Evolutionary conservation across 2,113 vertebrate species (phyloP).

Genomic region (Pollimyrus isidori): DNA sequence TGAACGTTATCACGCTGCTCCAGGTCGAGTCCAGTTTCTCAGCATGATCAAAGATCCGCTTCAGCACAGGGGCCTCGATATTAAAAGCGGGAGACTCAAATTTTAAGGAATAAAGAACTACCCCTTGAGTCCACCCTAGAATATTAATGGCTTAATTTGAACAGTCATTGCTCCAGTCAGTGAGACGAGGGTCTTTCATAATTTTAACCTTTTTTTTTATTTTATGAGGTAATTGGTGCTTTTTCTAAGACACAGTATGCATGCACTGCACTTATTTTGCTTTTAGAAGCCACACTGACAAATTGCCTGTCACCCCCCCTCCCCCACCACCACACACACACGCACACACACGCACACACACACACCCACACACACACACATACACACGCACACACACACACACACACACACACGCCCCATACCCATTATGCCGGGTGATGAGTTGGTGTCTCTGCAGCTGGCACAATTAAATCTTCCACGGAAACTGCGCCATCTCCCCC

Average conservation of each 20-base stretch:
- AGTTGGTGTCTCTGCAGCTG: conserved; percentile 10
- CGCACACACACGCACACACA: too few species aligned
- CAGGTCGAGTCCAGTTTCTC: background rate
- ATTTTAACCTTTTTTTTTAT: background rate
- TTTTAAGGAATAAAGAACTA: background rate
- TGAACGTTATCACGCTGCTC: background rate
- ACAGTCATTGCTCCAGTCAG: background rate
- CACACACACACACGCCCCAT: background rate
- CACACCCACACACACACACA: background rate
- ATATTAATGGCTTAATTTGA: conserved; percentile 5
- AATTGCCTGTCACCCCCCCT: background rate
- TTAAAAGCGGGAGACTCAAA: background rate
- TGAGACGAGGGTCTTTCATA: background rate
- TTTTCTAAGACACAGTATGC: background rate
- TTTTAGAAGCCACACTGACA: conserved; percentile 3
- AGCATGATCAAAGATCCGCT: background rate
- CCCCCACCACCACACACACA: too few species aligned
- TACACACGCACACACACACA: background rate
- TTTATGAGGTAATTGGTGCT: background rate
- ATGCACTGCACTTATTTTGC: background rate
- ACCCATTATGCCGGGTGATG: conserved; percentile 6
- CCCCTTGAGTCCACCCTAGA: background rate
- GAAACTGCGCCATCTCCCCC: background rate
- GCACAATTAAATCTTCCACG: background rate
- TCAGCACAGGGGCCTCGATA: background rate